Evolutionary conservation across 1,140 invertebrate genomes (phyloP), one percentile per base, ranked within the genome.

Genomic region (Drosophila pseudoananassae): DNA sequence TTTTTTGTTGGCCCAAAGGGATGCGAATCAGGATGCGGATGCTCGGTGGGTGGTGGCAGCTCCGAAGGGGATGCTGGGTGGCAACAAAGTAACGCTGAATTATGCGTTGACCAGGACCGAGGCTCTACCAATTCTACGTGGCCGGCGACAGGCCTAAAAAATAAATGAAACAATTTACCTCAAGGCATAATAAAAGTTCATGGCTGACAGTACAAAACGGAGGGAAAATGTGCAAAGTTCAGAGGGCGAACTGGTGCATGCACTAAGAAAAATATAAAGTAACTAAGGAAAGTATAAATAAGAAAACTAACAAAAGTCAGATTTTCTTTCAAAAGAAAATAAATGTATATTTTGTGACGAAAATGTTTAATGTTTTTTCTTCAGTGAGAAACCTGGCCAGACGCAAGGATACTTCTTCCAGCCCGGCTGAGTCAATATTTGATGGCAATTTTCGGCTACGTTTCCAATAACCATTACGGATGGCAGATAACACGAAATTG

Each of bases 141-240:
- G 55, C 43, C 38, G 57, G 54, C 54, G 69, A 66, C 76, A 71
- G 77, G 82, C 83, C 82, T 85, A 88, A 89, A 88, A 88, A 88
- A 83, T 83, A 83, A 88, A 88, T 82, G 88, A 88, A 76, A 88
- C 85, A 87, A 88, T 88, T 88, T 81, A 88, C 83, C 83, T 88
- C 72, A 76, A 71, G 83, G 83, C 83, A 56, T 88, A 88, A 88
- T 88, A 88, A 88, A 88, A 88, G 83, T 88, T 88, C 81, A 88
- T 88, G 83, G 83, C 68, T 76, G 82, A 73, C 84, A 79, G 72
- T 69, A 70, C 71, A 55, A 66, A 52, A 63, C 43, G 52, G 4
- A 51, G 52, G 36, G 4, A 27, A 27, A 27, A 27, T 27, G 25
- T 7, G 25, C 17, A 49, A 55, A 60, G 29, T 50, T 33, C 31